phyloP scores from a whole-genome alignment of 2,888 invertebrate genomes.

The Pherbina coryleti region DNA sequence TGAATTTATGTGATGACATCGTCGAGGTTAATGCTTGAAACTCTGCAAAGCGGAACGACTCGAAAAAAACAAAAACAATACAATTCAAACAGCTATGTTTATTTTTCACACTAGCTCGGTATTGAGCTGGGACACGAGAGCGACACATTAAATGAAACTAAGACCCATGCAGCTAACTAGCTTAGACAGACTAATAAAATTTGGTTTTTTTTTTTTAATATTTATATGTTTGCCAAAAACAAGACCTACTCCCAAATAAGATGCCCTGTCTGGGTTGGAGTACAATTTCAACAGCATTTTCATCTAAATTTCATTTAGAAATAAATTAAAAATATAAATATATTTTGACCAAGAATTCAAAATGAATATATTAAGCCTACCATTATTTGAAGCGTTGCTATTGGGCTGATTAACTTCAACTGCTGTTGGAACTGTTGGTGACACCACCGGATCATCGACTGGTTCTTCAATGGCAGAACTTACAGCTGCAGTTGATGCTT shows the following conservation, averaged over 20 bases:
- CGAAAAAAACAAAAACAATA: too few relatives aligned
- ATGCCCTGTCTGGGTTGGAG: constrained; percentile 50
- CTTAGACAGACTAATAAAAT: too few relatives aligned
- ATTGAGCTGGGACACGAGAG: too few relatives aligned
- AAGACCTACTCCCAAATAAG: constrained; percentile 50
- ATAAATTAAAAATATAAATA: not conserved
- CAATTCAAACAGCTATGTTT: too few relatives aligned
- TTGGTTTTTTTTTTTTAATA: too few relatives aligned
- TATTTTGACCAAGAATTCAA: not conserved
- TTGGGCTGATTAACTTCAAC: constrained; percentile 37
- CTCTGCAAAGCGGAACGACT: too few relatives aligned
- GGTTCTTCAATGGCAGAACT: constrained; percentile 59
- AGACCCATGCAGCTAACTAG: too few relatives aligned
- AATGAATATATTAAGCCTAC: not conserved
- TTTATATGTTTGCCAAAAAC: not conserved
- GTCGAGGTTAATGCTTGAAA: too few relatives aligned
- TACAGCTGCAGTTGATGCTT: constrained; percentile 43
- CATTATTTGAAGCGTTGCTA: constrained; percentile 41
- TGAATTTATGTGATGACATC: too few relatives aligned
- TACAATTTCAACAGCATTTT: constrained; percentile 49
- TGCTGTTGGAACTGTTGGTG: constrained; percentile 31
- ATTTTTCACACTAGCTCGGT: too few relatives aligned
- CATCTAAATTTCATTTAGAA: constrained; percentile 24
- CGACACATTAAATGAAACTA: too few relatives aligned
- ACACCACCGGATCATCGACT: constrained; percentile 59